Percentiles rank a stretch among this genome's conserved stretches.
phyloP scores from a whole-genome alignment of 2,888 invertebrate genomes.

The Eubasilissa splendida region DNA sequence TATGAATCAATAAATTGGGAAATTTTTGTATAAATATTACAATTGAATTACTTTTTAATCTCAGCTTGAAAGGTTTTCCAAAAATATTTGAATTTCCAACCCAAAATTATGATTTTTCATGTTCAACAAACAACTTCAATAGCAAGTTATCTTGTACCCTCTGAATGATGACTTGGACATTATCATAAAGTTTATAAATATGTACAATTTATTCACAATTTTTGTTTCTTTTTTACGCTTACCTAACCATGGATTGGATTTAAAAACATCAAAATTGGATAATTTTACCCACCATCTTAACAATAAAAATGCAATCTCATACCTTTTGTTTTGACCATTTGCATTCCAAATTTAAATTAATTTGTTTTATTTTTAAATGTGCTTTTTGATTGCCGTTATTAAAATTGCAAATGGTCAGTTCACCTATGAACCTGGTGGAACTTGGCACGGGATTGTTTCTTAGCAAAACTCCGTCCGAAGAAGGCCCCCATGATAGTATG shows the following conservation, averaged over 20 bases:
- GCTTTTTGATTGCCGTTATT: slow-evolving; percentile 4
- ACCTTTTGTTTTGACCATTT: slow-evolving; percentile 12
- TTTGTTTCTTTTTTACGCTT: slow-evolving; percentile 56
- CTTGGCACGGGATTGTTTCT: slow-evolving; percentile 95
- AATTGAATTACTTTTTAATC: too few species aligned
- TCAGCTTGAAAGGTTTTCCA: too few species aligned
- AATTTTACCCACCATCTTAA: neutral
- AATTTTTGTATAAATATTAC: too few species aligned
- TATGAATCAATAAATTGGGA: slow-evolving; percentile 17
- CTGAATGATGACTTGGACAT: too few species aligned
- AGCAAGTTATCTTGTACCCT: too few species aligned
- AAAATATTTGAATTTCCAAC: too few species aligned
- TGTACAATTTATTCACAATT: slow-evolving; percentile 20
- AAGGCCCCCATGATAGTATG: slow-evolving; percentile 81
- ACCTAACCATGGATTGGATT: slow-evolving; percentile 55
- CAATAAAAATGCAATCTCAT: slow-evolving; percentile 40
- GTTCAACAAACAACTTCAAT: too few species aligned
- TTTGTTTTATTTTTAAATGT: neutral
- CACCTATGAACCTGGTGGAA: slow-evolving; percentile 96
- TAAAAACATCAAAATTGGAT: slow-evolving; percentile 27
- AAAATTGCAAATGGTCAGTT: slow-evolving; percentile 71
- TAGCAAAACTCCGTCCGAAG: slow-evolving; percentile 93
- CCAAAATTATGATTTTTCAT: too few species aligned
- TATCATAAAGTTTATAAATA: neutral
- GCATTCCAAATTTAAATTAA: neutral